Evolutionary conservation across 2,888 invertebrate species (phyloP).

Genomic region (Cephus sareptanus): DNA sequence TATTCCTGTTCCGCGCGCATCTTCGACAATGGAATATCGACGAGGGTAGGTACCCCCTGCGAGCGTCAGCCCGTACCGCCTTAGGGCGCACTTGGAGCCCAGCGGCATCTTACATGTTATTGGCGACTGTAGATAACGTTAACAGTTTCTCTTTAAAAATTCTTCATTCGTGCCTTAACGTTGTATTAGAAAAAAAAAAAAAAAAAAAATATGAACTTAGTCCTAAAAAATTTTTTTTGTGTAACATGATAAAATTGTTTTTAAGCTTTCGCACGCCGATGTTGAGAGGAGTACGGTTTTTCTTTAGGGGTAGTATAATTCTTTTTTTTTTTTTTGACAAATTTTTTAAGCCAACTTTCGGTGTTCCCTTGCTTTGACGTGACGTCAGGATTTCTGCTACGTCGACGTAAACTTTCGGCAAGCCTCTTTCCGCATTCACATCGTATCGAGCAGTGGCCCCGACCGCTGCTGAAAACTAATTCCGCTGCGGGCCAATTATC

Average conservation of each 20-base stretch:
- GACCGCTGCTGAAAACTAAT: conserved; percentile 25
- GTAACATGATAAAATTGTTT: too few species aligned
- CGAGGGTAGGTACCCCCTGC: not conserved
- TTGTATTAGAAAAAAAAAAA: not conserved
- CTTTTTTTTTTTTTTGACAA: too few species aligned
- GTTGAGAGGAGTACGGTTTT: too few species aligned
- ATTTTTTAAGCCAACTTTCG: not conserved
- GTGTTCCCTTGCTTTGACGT: not conserved
- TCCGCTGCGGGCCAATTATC: conserved; percentile 33
- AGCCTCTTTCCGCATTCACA: conserved; percentile 11
- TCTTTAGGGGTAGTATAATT: too few species aligned
- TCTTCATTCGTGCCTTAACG: not conserved
- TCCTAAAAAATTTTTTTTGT: too few species aligned
- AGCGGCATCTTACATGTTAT: not conserved
- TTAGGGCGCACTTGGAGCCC: not conserved
- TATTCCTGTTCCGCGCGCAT: not conserved
- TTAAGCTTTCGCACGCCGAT: too few species aligned
- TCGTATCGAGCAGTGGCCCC: conserved; percentile 6
- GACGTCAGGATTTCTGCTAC: not conserved
- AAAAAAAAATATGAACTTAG: too few species aligned
- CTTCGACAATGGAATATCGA: not conserved
- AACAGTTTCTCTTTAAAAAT: not conserved
- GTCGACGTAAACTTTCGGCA: not conserved
- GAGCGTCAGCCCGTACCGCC: not conserved
- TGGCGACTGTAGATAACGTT: not conserved